Evolutionary conservation across 2,113 vertebrate species (phyloP).

Genomic region (Globicephala melas): DNA sequence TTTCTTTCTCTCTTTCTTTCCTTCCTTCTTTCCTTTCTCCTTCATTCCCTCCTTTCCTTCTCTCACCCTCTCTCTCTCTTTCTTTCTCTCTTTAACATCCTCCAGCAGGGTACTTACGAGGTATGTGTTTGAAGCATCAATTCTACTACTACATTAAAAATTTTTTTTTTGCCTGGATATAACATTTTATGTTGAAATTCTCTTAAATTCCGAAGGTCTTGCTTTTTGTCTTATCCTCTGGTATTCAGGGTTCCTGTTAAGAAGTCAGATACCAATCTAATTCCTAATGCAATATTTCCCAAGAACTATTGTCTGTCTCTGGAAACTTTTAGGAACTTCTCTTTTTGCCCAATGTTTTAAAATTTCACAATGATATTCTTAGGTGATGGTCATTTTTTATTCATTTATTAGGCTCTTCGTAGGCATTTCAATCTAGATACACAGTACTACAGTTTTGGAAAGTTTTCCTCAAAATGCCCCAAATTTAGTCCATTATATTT

Average conservation of each 20-base stretch:
- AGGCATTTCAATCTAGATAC: not conserved
- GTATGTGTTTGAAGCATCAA: not conserved
- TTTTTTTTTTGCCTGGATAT: not conserved
- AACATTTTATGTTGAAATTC: not conserved
- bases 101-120: not conserved
- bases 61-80: too few relatives aligned
- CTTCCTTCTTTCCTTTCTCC: too few relatives aligned
- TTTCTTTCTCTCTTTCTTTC: not conserved
- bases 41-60: too few relatives aligned
- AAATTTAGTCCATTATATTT: not conserved
- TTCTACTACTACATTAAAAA: not conserved
- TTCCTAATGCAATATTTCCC: not conserved
- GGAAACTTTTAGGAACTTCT: not conserved
- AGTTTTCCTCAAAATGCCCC: not conserved
- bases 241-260: not conserved
- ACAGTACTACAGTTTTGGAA: not conserved
- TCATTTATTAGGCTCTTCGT: not conserved
- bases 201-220: not conserved
- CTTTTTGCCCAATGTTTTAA: not conserved
- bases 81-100: not conserved
- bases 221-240: not conserved
- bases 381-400: not conserved
- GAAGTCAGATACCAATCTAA: not conserved
- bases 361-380: not conserved
- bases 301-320: not conserved